Percentiles rank a stretch among this genome's conserved stretches.
Evolutionary conservation across 2,113 vertebrate species (phyloP).

Genomic region (Paedocypris sp.): DNA sequence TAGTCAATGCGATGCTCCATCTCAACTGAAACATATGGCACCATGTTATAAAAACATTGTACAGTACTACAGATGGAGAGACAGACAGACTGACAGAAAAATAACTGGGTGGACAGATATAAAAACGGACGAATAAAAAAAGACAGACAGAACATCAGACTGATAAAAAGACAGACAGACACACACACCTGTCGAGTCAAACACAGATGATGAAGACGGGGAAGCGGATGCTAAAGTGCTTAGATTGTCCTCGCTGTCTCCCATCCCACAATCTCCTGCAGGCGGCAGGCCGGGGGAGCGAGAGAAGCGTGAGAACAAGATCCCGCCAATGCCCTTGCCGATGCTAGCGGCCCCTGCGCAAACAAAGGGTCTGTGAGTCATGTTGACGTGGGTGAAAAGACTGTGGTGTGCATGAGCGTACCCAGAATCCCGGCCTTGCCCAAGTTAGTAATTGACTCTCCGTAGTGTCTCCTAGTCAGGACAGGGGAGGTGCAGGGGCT

Average conservation of each 20-base stretch:
- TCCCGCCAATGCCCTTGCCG: slow-evolving; percentile 91
- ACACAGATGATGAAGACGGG: slow-evolving; percentile 45
- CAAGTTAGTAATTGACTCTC: slow-evolving; percentile 92
- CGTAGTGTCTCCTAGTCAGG: slow-evolving; percentile 77
- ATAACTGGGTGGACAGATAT: no score
- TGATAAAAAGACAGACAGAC: background rate
- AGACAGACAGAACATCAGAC: no score
- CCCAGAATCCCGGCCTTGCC: slow-evolving; percentile 95
- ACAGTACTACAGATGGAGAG: no score
- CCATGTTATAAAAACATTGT: no score
- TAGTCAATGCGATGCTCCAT: slow-evolving; percentile 92
- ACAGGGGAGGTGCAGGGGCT: slow-evolving; percentile 90
- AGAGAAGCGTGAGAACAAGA: slow-evolving; percentile 89
- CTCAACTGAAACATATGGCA: slow-evolving; percentile 72
- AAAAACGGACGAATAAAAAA: no score
- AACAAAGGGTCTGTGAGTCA: background rate
- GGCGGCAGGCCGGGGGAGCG: slow-evolving; percentile 68
- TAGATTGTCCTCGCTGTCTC: slow-evolving; percentile 76
- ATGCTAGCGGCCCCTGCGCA: slow-evolving; percentile 84
- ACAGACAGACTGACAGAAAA: no score
- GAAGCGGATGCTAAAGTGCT: slow-evolving; percentile 49
- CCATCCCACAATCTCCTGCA: slow-evolving; percentile 51
- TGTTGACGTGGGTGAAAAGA: no score
- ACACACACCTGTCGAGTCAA: slow-evolving; percentile 26
- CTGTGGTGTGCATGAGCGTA: no score